These are phyloP conservation scores for Chirona hameri DNA, from an alignment of 2,888 invertebrate species.

Conservation along the genomic window DNA sequence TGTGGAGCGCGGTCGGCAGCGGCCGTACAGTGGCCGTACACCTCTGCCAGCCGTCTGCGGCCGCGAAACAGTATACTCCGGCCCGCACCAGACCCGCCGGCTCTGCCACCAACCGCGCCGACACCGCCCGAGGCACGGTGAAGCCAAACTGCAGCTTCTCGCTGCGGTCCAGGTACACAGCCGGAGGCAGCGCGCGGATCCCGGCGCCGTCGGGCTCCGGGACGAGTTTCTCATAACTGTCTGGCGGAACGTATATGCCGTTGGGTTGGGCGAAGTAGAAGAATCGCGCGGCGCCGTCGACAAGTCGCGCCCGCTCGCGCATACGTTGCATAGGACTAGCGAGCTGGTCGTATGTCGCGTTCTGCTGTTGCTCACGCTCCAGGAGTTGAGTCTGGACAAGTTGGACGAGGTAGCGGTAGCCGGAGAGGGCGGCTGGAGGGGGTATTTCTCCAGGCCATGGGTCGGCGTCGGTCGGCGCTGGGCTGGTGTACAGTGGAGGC, in stretches of 20 bases:
- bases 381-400: not conserved
- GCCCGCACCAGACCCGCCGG: not conserved
- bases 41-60: too few relatives aligned
- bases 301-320: not conserved
- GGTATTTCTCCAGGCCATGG: not conserved
- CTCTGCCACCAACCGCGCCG: not conserved
- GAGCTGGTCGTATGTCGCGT: not conserved
- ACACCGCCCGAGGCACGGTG: not conserved
- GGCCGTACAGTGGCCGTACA: not conserved
- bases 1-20: not conserved
- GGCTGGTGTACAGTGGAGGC: not conserved
- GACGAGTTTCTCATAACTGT: not conserved
- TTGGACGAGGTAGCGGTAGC: not conserved
- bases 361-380: conserved; percentile 1
- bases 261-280: not conserved
- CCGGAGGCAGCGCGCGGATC: not conserved
- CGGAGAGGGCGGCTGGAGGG: not conserved
- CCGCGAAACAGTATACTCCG: not conserved
- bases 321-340: not conserved
- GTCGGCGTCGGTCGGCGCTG: not conserved
- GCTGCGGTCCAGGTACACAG: not conserved
- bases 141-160: not conserved
- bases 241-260: not conserved
- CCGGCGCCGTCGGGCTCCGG: not conserved
- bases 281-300: not conserved